Evolutionary conservation across 2,797 vertebrate species (phyloP), one percentile per base, ranked within the genome.

Genomic region (Oophaga sylvatica): DNA sequence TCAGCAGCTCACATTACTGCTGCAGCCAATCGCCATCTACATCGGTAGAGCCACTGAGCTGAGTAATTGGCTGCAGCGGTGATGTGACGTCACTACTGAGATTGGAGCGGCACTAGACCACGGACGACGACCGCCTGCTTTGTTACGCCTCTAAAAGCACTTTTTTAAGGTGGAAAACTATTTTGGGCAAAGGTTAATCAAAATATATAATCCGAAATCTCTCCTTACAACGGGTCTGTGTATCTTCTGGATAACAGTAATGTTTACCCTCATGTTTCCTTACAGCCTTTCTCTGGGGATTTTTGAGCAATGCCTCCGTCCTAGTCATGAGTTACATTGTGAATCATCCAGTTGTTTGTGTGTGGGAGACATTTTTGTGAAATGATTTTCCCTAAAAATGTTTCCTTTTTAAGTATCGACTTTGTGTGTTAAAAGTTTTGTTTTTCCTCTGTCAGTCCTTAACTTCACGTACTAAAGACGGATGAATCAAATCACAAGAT

Each of bases 271-370:
- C n/a, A 5, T 15, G 45, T 56, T 77, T 53, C 11, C 12, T 29
- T 11, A n/a, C 16, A 71, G 81, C 16, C 0, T 17, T 12, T 80
- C 9, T 60, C 57, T 22, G 75, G 48, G 13, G 56, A 80, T 35
- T 60, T 80, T 62, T 62, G 10, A 35, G 57, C 57, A 35, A 22
- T 60, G 57, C 48, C 63, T 65, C 22, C 0, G 48, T 77, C 79
- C 11, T 29, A 68, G 16, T 81, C 57, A 29, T 26, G 29, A 75
- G 79, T 53, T 75, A 35, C 7, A n/a, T 48, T 48, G n/a, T 63
- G 62, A 81, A 62, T 41, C 67, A 79, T 70, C n/a, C 65, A 57
- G 15, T 70, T n/a, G 19, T 71, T 80, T 68, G 63, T 81, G n/a
- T 86, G 19, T 31, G 7, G 1, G 22, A 80, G 77, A 80, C 48